phyloP scores from a whole-genome alignment of 2,797 vertebrate species.

The Pseudopleuronectes americanus region DNA sequence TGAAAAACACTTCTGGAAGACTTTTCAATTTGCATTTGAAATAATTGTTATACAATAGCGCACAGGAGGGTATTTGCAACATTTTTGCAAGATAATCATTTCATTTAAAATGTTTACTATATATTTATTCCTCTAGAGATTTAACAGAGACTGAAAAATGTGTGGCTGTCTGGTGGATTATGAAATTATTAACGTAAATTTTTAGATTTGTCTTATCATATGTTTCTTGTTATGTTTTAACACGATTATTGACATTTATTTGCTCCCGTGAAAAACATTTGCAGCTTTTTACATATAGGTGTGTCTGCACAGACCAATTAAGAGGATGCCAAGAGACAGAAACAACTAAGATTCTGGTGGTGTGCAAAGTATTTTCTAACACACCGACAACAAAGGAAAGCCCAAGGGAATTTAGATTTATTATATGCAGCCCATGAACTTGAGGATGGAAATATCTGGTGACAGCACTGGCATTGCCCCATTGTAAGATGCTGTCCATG shows the following conservation, averaged over 20 bases:
- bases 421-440: not conserved
- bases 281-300: too few species aligned
- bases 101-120: not conserved
- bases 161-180: constrained; percentile 2
- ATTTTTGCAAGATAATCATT: constrained; percentile 25
- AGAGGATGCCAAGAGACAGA: not conserved
- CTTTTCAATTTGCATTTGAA: constrained; percentile 4
- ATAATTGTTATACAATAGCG: constrained; percentile 32
- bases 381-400: not conserved
- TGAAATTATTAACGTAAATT: not conserved
- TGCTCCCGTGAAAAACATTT: not conserved
- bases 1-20: too few species aligned
- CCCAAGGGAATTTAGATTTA: not conserved
- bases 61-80: constrained; percentile 5
- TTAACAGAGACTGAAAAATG: not conserved
- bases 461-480: not conserved
- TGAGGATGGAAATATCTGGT: not conserved
- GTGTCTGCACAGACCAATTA: too few species aligned
- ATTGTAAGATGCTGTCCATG: not conserved
- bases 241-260: not conserved
- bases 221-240: not conserved
- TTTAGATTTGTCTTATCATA: not conserved
- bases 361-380: too few species aligned
- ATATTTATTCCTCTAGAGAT: constrained; percentile 7
- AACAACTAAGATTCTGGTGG: too few species aligned